Evolutionary conservation across 2,888 invertebrate genomes (phyloP).

Genomic region (Lomographa bimaculata): DNA sequence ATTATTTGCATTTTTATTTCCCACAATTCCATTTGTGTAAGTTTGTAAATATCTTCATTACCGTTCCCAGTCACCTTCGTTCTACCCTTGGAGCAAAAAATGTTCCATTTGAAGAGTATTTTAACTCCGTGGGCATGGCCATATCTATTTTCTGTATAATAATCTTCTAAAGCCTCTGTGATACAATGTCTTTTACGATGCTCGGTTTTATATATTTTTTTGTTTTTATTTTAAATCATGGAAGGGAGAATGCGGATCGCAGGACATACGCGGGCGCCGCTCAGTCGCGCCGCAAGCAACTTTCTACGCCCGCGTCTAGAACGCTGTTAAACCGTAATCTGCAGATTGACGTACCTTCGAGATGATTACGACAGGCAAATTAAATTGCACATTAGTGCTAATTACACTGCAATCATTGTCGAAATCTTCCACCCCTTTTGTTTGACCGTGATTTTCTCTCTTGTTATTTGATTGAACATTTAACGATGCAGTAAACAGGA

Average conservation of each 20-base stretch:
- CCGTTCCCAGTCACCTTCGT: conserved; percentile 11
- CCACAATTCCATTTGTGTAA: conserved; percentile 22
- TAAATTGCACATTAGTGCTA: conserved; percentile 69
- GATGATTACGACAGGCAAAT: conserved; percentile 77
- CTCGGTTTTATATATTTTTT: conserved; percentile 61
- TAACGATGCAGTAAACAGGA: conserved; percentile 10
- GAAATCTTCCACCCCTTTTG: conserved; percentile 40
- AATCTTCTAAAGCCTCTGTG: conserved; percentile 52
- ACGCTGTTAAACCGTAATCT: conserved; percentile 80
- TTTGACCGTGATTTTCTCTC: conserved; percentile 39
- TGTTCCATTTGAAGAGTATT: conserved; percentile 1
- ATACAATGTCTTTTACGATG: conserved; percentile 68
- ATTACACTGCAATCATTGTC: conserved; percentile 54
- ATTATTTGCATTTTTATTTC: conserved; percentile 26
- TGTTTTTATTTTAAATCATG: conserved; percentile 68
- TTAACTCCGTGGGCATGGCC: conserved; percentile 15
- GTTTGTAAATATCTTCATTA: conserved; percentile 9
- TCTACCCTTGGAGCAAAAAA: conserved; percentile 7
- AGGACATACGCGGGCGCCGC: conserved; percentile 79
- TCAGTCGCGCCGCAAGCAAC: conserved; percentile 80
- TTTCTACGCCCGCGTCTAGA: conserved; percentile 82
- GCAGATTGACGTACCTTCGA: conserved; percentile 76
- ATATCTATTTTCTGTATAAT: conserved; percentile 57
- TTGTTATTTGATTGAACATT: conserved; percentile 12
- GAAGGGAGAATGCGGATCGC: conserved; percentile 77